Base-by-base conservation (phyloP, 2,113 vertebrate species). In the Zosterops hypoxanthus region DNA sequence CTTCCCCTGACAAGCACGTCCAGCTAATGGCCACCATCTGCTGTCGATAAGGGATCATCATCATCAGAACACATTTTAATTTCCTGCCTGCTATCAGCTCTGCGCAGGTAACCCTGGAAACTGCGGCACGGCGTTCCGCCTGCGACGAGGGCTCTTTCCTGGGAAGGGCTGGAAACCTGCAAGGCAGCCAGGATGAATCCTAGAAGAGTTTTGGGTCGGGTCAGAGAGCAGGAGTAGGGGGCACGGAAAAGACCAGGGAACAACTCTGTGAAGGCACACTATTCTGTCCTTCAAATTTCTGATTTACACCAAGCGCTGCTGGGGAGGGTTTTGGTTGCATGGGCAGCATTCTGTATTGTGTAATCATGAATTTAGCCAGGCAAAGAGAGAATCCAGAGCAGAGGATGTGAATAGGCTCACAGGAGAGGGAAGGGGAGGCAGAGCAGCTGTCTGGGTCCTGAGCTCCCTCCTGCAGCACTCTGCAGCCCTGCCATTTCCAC, bases 81-180 rank as follows among this genome's bases (percentile, higher is more conserved):
- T 98, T 98, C 98, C 98, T 98, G 98, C 95, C 78, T 77, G 96
- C 96, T 98, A 97, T 98, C 97, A 96, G 97, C 96, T 42, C 66
- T 47, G 77, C 94, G 65, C 97, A 96, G 97, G 98, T 98, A 98
- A 97, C 98, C 98, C 96, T 98, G 98, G 98, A 97, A 98, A 98
- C 98, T 24, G 95, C 3, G 85, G 86, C 94, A 31, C 13, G 52
- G 75, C 56, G 69, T 88, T 96, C 96, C 63, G 63, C 88, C 82
- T n/a, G 88, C 86, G 0, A 53, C 15, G 17, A 21, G 3, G 21
- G 78, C 15, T 19, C 94, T 10, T 49, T 69, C 79, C 79, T 15
- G 66, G 52, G 90, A 72, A 64, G 57, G 79, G 69, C 88, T 90
- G 60, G 79, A 12, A 56, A 66, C 66, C 69, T 24, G 70, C 46